Evolutionary conservation across 2,113 vertebrate genomes (phyloP), one percentile per base, ranked within the genome.

Genomic region (Ptychochromis oligacanthus): DNA sequence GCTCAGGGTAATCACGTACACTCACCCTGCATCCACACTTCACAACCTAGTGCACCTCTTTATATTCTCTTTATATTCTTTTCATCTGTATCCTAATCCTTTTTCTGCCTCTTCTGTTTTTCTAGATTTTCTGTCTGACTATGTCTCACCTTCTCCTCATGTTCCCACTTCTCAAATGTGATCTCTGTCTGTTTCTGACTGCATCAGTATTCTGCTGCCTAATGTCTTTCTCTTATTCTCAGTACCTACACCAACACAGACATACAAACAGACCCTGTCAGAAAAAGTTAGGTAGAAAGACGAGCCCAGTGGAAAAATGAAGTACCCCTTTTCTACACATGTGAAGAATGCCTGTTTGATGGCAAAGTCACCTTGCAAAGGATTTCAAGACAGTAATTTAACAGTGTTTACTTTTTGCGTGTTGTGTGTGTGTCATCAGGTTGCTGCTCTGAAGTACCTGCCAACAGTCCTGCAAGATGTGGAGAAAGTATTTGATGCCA

Each of bases 391-490:
- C 76, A 34, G n/a, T 70, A 46, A 82, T 82, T 67, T 62, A 61
- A 75, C 14, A 7, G 49, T 83, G 49, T 83, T 74, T 83, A 36
- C 22, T 65, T 84, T 22, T 88, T 85, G 59, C 80, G 20, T 84
- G 49, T 72, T 60, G 4, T 87, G 61, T 88, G 5, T 90, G 4
- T 93, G 79, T 67, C 59, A 92, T 62, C 87, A 99, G 98, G 97
- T 99, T 79, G 98, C 98, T 40, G 98, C 98, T 91, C 95, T 99
- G 95, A 99, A 99, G 94, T 99, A 98, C 85, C 96, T 99, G 70
- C 98, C 98, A 0, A 97, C 98, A 10, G 97, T 99, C 75, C 96
- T 99, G 72, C 97, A 98, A 0, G 98, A 99, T 84, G 98, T 99
- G 60, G 98, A 98, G 94, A 98, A 90, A 7, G 97, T 99, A 80